Base-by-base conservation (phyloP, 1,140 invertebrate species). In the Choristoneura fumiferana region DNA sequence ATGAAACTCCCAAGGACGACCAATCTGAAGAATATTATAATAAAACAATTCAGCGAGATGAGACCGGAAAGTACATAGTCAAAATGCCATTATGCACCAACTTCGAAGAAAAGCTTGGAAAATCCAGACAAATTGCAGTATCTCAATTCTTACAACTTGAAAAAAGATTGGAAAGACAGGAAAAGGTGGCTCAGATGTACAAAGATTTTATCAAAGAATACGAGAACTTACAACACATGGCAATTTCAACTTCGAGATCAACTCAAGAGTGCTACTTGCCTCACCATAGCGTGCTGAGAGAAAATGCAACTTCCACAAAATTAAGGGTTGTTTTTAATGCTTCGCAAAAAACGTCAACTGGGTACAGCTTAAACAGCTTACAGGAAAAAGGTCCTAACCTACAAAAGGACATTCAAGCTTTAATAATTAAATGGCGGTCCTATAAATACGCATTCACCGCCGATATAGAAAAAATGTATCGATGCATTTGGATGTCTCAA, bases 381-480 rank as follows among this genome's bases (percentile, higher is more conserved):
- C 29, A 57, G 4, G 10, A 22, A 1, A 54, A 13, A 54, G 61
- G 61, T 0, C 56, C 61, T 2, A 57, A 35, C 14, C 17, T 63
- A 38, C 61, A 58, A 54, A 40, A 37, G 0, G 61, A 63, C 29
- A 8, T 63, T 9, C 12, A 22, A 13, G 1, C 22, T n/a, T 3
- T 63, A 0, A 14, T 63, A 0, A 6, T 63, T 5, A 62, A 71
- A 15, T 89, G 79, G 61, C 35, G 83, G n/a, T 34, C 15, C 0
- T 69, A 80, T 56, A 29, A 34, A 14, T 69, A 75, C 54, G 77
- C 70, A 1, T 18, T 81, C 5, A 63, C 59, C 10, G 65, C 65
- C 0, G 81, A 87, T 53, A 66, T 82, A 17, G 58, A 71, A 36
- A 74, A 84, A 57, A 85, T 86, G 73, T 87, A 67, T 53, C 57